Conservation (phyloP, 1,140 invertebrate species). For the Macrobrachium nipponense region DNA sequence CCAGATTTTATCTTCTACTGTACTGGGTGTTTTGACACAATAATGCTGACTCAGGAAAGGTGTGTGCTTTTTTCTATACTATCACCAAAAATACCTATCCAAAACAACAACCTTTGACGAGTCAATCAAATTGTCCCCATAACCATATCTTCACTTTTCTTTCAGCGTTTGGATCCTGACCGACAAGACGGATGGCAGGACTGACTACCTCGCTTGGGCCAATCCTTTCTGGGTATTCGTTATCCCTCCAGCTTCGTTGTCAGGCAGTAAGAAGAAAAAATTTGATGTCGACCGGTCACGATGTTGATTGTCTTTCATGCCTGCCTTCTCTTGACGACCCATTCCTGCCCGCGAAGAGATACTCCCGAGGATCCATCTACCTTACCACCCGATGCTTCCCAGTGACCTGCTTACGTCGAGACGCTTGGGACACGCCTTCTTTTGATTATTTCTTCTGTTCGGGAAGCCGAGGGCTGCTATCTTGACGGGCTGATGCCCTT, state of each 20-base stretch:
- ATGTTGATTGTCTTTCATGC: not conserved
- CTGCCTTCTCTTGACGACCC: not conserved
- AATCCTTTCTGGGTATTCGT: too few species aligned
- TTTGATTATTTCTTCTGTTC: not conserved
- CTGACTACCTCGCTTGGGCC: too few species aligned
- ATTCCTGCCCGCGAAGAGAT: not conserved
- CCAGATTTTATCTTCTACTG: too few species aligned
- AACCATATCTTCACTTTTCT: not conserved
- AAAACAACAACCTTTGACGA: not conserved
- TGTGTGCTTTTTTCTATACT: not conserved
- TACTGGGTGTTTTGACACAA: too few species aligned
- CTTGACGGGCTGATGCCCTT: constrained; percentile 62
- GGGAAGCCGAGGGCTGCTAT: constrained; percentile 31
- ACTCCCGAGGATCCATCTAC: too few species aligned
- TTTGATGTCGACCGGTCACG: not conserved
- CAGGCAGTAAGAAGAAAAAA: too few species aligned
- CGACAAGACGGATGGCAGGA: too few species aligned
- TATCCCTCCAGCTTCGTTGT: too few species aligned
- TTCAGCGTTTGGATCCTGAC: too few species aligned
- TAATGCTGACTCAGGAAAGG: too few species aligned
- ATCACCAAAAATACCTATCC: constrained; percentile 4
- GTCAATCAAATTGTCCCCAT: not conserved
- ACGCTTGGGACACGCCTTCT: not conserved
- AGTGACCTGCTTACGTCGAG: too few species aligned
- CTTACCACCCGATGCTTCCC: too few species aligned